phyloP scores from a whole-genome alignment of 2,113 vertebrate species.

The Calypte anna region DNA sequence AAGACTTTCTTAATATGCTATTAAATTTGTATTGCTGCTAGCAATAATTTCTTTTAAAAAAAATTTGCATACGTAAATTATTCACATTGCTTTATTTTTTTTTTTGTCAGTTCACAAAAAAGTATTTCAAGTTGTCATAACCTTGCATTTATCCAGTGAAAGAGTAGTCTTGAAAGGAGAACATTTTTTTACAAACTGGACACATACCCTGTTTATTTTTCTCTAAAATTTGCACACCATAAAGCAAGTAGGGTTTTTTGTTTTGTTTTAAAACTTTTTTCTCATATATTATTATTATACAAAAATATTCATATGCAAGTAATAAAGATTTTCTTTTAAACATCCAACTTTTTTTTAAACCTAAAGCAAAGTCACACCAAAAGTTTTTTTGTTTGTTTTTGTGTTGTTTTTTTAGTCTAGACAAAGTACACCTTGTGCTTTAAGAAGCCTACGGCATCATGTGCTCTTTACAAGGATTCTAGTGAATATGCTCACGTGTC shows the following conservation, averaged over 20 bases:
- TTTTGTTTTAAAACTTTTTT: conserved; percentile 70
- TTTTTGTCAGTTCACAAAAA: conserved; percentile 73
- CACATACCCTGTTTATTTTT: conserved; percentile 76
- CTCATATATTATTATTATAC: conserved; percentile 71
- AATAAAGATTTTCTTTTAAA: conserved; percentile 73
- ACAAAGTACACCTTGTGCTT: conserved; percentile 80
- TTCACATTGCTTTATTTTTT: conserved; percentile 80
- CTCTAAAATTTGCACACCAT: conserved; percentile 72
- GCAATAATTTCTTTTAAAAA: conserved; percentile 25
- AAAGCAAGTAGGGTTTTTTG: conserved; percentile 67
- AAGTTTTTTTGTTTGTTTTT: conserved; percentile 1
- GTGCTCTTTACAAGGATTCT: conserved; percentile 68
- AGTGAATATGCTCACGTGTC: conserved; percentile 47
- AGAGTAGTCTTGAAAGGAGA: conserved; percentile 73
- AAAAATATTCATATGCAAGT: conserved; percentile 82
- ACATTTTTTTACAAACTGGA: conserved; percentile 77
- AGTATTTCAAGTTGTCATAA: conserved; percentile 71
- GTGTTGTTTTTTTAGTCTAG: conserved; percentile 40
- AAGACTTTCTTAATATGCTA: not conserved
- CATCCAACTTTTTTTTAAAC: conserved; percentile 66
- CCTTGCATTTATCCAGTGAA: conserved; percentile 75
- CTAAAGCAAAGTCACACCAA: conserved; percentile 74
- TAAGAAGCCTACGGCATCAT: conserved; percentile 73
- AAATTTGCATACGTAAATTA: conserved; percentile 73
- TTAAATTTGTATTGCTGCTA: not conserved